phyloP scores from a whole-genome alignment of 1,140 invertebrate genomes.

The Philaenus spumarius region DNA sequence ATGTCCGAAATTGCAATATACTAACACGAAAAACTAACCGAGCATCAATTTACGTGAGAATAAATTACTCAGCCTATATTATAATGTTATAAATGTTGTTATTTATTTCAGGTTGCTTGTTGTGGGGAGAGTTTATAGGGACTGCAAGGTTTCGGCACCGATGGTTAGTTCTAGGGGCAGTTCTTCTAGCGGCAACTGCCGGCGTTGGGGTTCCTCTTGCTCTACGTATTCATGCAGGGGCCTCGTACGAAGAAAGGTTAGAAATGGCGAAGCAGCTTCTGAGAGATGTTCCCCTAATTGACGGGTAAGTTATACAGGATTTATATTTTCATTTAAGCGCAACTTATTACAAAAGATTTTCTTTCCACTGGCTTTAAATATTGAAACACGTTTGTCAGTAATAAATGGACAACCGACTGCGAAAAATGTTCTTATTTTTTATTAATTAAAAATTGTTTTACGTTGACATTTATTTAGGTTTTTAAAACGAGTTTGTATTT shows the following conservation, averaged over 20 bases:
- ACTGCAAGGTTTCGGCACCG: slow-evolving; percentile 20
- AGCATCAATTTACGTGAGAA: too few species aligned
- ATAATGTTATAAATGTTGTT: too few species aligned
- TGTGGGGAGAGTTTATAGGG: slow-evolving; percentile 15
- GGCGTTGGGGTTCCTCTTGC: slow-evolving; percentile 38
- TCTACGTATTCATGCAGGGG: slow-evolving; percentile 33
- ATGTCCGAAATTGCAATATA: too few species aligned
- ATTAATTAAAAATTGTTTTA: too few species aligned
- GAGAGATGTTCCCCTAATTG: slow-evolving; percentile 41
- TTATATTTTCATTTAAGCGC: not conserved
- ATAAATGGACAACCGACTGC: not conserved
- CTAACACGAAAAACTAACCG: too few species aligned
- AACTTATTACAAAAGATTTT: not conserved
- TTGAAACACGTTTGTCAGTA: too few species aligned
- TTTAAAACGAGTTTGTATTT: too few species aligned
- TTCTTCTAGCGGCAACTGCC: slow-evolving; percentile 36
- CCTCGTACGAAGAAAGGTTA: slow-evolving; percentile 35
- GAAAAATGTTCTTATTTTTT: too few species aligned
- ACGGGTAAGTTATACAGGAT: slow-evolving; percentile 40
- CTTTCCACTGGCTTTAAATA: not conserved
- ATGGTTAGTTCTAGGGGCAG: slow-evolving; percentile 33
- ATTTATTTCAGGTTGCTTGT: slow-evolving; percentile 19
- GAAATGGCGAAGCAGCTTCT: slow-evolving; percentile 37
- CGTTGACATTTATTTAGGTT: too few species aligned
- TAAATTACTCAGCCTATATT: too few species aligned